Percentiles rank a stretch among this genome's conserved stretches.
These are phyloP conservation scores for Raja brachyura DNA, from an alignment of 2,113 vertebrate species.

Conservation along the genomic window DNA sequence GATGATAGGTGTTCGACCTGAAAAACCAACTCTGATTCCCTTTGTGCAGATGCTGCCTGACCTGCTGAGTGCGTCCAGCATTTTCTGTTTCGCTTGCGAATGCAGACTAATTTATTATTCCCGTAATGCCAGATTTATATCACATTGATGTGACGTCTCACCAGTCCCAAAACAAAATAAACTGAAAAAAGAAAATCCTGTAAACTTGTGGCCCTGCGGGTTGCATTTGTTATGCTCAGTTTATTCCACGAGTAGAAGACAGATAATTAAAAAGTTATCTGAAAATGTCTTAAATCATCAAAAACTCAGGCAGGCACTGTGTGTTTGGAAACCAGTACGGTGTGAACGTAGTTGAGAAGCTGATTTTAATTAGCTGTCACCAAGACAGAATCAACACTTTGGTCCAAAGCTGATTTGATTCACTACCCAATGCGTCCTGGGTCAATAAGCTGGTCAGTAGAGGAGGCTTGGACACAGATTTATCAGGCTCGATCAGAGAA, in stretches of 20 bases:
- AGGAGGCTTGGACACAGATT: neutral
- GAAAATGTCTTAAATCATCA: neutral
- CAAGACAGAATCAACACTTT: neutral
- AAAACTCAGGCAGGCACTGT: neutral
- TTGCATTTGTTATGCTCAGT: neutral
- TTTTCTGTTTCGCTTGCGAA: too few relatives aligned
- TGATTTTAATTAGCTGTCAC: conserved; percentile 22
- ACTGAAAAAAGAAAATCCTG: neutral
- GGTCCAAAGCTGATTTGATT: neutral
- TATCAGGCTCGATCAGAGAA: neutral
- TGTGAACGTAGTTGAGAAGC: neutral
- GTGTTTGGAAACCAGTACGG: neutral
- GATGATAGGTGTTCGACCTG: too few relatives aligned
- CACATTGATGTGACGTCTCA: neutral
- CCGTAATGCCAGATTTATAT: neutral
- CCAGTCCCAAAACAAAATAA: neutral
- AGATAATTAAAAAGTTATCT: neutral
- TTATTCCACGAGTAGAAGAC: neutral
- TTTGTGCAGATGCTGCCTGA: too few relatives aligned
- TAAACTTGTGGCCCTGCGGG: neutral
- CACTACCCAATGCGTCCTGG: neutral
- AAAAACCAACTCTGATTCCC: too few relatives aligned
- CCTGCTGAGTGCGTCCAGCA: too few relatives aligned
- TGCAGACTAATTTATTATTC: neutral
- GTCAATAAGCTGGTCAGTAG: neutral